Evolutionary conservation across 1,140 invertebrate genomes (phyloP), one percentile per base, ranked within the genome.

Genomic region (Zaprionus davidi): DNA sequence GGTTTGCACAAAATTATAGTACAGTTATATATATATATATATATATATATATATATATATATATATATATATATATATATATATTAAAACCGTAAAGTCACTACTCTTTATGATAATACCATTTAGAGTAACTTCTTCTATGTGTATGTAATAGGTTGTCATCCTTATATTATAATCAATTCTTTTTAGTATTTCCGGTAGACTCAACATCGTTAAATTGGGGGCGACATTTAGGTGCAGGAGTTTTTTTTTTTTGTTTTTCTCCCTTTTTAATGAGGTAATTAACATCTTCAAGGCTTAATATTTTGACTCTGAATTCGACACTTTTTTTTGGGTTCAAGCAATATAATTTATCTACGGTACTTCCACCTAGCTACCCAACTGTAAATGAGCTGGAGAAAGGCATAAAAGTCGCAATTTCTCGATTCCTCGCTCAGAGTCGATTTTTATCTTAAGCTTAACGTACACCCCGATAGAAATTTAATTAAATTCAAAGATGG

Each of bases 331-430:
- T 46, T 17, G 13, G n/a, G 41, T 46, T 46, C n/a, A 46, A 46
- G 41, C 41, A 46, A 46, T 46, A 46, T 46, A 46, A 17, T 46
- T 46, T 46, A 46, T 46, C n/a, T 46, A 17, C 41, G 41, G 41
- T 46, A 46, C 41, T 46, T 46, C 6, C 15, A 17, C 13, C 1
- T 9, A 46, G 41, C 41, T 46, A 46, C 41, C 15, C 13, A 15
- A 15, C 5, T 5, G 36, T 15, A 38, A 15, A 12, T n/a, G n/a
- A 13, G n/a, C 41, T 46, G 15, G 15, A 17, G 41, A 17, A 46
- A 46, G 0, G 41, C 41, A 46, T 46, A 46, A 46, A 46, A 46
- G 41, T 9, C 41, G 41, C 41, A 0, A 46, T 9, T 17, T n/a
- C n/a, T 5, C 41, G n/a, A 17, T n/a, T 46, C 15, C 15, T 9